A percentile compares a stretch with the other conserved stretches of the same genome.
Evolutionary conservation across 2,888 invertebrate species (phyloP).

Genomic region (Cryptops parisi): DNA sequence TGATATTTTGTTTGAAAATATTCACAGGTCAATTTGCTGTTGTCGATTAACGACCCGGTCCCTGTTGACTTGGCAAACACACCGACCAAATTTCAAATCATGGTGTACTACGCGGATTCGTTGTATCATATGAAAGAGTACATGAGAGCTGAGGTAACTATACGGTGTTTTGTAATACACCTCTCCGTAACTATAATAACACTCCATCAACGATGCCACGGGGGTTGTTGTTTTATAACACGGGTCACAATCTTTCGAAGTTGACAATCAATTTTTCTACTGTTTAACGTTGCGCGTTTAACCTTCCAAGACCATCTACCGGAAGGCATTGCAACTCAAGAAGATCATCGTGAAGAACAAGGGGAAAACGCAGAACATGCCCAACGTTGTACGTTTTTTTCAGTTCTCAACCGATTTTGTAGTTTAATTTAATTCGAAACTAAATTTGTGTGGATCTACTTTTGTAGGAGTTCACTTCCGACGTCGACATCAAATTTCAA

Average conservation of each 20-base stretch:
- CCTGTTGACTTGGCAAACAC: slow-evolving; percentile 41
- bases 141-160: slow-evolving; percentile 45
- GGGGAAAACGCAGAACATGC: slow-evolving; percentile 25
- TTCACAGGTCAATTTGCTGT: slow-evolving; percentile 48
- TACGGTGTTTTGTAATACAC: neutral
- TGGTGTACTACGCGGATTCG: slow-evolving; percentile 54
- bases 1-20: too few species aligned
- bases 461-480: slow-evolving; percentile 29
- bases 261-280: neutral
- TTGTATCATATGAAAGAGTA: slow-evolving; percentile 49
- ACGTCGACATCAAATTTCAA: slow-evolving; percentile 52
- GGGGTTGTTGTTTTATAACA: too few species aligned
- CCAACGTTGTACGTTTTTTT: slow-evolving; percentile 18
- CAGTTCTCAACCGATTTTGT: too few species aligned
- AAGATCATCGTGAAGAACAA: slow-evolving; percentile 41
- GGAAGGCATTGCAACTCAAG: slow-evolving; percentile 46
- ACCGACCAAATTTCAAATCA: slow-evolving; percentile 49
- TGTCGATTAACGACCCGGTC: slow-evolving; percentile 50
- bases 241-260: neutral
- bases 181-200: too few species aligned
- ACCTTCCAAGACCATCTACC: slow-evolving; percentile 37
- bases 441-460: too few species aligned
- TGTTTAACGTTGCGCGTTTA: too few species aligned
- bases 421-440: too few species aligned
- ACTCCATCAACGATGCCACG: too few species aligned